Percentiles rank a stretch among this genome's conserved stretches.
Evolutionary conservation across 2,888 invertebrate species (phyloP).

Genomic region (Lomographa bimaculata): DNA sequence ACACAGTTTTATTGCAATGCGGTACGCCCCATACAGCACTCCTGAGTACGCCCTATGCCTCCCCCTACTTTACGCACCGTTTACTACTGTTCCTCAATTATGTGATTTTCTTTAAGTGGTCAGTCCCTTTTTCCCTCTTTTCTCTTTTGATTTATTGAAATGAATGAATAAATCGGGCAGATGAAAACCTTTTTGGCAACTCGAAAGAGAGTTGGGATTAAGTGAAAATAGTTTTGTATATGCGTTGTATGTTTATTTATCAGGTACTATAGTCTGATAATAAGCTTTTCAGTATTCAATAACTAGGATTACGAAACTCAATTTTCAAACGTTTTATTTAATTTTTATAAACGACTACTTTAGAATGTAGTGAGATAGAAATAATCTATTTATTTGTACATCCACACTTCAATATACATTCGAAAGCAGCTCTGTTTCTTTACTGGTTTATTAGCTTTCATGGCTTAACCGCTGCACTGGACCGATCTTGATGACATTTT

Average conservation of each 20-base stretch:
- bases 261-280: too few species aligned
- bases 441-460: too few species aligned
- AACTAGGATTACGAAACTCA: too few species aligned
- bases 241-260: too few species aligned
- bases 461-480: too few species aligned
- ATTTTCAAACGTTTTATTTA: background rate
- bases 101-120: slow-evolving; percentile 81
- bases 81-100: slow-evolving; percentile 82
- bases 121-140: slow-evolving; percentile 61
- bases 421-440: too few species aligned
- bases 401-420: too few species aligned
- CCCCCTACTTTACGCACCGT: slow-evolving; percentile 75
- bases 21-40: background rate
- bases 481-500: too few species aligned
- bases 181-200: slow-evolving; percentile 22
- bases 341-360: background rate
- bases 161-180: slow-evolving; percentile 36
- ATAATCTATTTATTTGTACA: too few species aligned
- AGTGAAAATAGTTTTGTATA: slow-evolving; percentile 8
- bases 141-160: slow-evolving; percentile 56
- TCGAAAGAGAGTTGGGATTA: slow-evolving; percentile 7
- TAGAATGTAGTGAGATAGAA: too few species aligned
- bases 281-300: too few species aligned
- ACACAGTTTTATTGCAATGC: too few species aligned
- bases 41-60: slow-evolving; percentile 10